These are phyloP conservation scores for Erinaceus europaeus DNA, from an alignment of 2,113 vertebrate species.

Conservation along the genomic window DNA sequence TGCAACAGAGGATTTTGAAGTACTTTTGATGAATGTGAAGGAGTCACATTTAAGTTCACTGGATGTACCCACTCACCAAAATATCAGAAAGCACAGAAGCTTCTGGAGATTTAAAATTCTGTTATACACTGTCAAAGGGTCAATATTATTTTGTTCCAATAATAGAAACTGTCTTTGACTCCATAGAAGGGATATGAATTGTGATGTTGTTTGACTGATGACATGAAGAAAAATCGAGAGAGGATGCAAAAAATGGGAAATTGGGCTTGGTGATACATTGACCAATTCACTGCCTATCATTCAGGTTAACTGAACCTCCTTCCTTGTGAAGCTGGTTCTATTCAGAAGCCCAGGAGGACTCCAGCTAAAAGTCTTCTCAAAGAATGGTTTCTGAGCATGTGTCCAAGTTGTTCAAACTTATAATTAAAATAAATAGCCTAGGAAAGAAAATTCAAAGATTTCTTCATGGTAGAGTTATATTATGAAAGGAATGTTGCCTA, in stretches of 20 bases:
- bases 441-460: background rate
- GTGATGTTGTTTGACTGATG: background rate
- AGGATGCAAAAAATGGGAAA: background rate
- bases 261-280: background rate
- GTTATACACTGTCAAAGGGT: background rate
- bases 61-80: background rate
- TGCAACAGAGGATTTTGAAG: background rate
- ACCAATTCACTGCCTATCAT: background rate
- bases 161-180: background rate
- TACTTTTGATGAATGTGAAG: background rate
- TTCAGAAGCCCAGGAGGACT: background rate
- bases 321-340: background rate
- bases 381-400: background rate
- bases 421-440: background rate
- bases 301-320: background rate
- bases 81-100: background rate
- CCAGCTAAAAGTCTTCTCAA: background rate
- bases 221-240: background rate
- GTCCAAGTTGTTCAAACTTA: background rate
- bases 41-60: background rate
- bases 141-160: background rate
- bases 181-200: background rate
- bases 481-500: background rate
- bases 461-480: background rate
- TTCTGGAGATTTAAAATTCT: background rate